Base-by-base conservation (phyloP, 2,888 invertebrate genomes). In the Polydrusus pterygomalis region DNA sequence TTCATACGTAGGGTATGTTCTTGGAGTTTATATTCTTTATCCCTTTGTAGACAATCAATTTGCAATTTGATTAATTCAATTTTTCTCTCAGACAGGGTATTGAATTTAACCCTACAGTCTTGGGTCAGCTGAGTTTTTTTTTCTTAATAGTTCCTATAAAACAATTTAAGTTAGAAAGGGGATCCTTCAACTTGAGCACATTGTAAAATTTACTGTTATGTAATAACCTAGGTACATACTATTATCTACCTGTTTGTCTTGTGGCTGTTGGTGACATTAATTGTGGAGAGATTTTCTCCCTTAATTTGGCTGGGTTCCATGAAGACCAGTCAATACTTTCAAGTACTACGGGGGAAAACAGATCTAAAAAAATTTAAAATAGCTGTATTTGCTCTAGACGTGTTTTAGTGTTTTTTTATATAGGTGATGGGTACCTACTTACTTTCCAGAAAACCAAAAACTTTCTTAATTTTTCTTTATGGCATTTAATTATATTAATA, bases 301-400 rank as follows among this genome's bases (percentile, higher is more conserved):
- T 45, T 15, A 45, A 45, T 45, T 45, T 45, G 3, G 15, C n/a
- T 3, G 45, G 45, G 7, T 45, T 45, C 45, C 45, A 45, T 3
- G 45, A 45, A 15, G 45, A 45, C 45, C 45, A 45, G 45, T 45
- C 45, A n/a, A n/a, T n/a, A n/a, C n/a, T n/a, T n/a, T n/a, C n/a
- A n/a, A n/a, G n/a, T n/a, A n/a, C n/a, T n/a, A n/a, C n/a, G n/a
- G n/a, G n/a, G n/a, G n/a, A n/a, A n/a, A n/a, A n/a, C n/a, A n/a
- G n/a, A n/a, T n/a, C n/a, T n/a, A n/a, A n/a, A n/a, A n/a, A n/a
- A n/a, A n/a, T n/a, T n/a, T n/a, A n/a, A n/a, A n/a, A n/a, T n/a
- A n/a, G n/a, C n/a, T n/a, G n/a, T n/a, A n/a, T n/a, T n/a, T n/a
- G n/a, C n/a, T n/a, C n/a, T n/a, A n/a, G n/a, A n/a, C n/a, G n/a